Evolutionary conservation across 2,888 invertebrate species (phyloP).

Genomic region (Aphidoletes aphidimyza): DNA sequence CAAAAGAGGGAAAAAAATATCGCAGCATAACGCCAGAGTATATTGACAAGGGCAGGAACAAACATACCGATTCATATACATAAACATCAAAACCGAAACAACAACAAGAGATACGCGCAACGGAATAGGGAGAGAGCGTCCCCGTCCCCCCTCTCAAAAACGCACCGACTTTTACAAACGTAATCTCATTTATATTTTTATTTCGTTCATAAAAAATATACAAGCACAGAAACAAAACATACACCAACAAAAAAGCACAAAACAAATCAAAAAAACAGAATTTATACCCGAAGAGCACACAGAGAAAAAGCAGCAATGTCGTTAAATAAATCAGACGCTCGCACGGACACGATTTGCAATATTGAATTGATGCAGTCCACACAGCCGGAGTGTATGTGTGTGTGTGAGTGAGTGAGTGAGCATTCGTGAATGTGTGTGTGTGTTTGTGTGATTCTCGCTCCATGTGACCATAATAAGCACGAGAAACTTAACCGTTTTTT

Average conservation of each 20-base stretch:
- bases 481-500: too few relatives aligned
- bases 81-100: neutral
- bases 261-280: too few relatives aligned
- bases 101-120: neutral
- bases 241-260: neutral
- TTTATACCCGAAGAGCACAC: too few relatives aligned
- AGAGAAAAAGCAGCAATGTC: neutral
- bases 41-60: neutral
- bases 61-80: neutral
- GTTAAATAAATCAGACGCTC: conserved; percentile 35
- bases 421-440: too few relatives aligned
- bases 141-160: neutral
- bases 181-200: conserved; percentile 42
- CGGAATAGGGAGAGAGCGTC: neutral
- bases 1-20: neutral
- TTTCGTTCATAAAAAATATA: neutral
- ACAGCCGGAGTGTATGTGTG: neutral
- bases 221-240: neutral
- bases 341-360: conserved; percentile 33
- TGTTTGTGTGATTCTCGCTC: too few relatives aligned
- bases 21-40: neutral
- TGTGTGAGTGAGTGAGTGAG: too few relatives aligned
- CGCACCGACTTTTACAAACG: neutral
- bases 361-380: neutral
- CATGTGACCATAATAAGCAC: too few relatives aligned